These are phyloP conservation scores for Carduelis carduelis DNA, from an alignment of 2,797 vertebrate genomes.

Conservation along the genomic window DNA sequence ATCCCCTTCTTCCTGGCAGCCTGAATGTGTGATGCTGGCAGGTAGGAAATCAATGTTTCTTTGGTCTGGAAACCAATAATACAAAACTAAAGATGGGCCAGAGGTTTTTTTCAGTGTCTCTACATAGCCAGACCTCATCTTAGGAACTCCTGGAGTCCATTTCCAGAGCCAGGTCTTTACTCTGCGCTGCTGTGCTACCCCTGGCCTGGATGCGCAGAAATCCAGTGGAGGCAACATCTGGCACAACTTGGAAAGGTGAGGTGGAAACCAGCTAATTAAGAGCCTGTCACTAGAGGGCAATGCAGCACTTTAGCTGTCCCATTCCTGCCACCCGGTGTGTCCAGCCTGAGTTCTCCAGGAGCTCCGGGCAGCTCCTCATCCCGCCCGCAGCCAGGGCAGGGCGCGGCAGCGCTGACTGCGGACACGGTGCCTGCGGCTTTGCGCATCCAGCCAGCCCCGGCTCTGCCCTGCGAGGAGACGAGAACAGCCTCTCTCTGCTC, in stretches of 20 bases:
- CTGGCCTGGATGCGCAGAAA: neutral
- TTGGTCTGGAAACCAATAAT: neutral
- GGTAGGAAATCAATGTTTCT: neutral
- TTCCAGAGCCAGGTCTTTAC: neutral
- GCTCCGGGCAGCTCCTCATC: accelerated
- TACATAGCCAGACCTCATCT: neutral
- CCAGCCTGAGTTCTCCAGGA: accelerated
- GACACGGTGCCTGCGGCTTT: neutral
- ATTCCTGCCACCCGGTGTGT: neutral
- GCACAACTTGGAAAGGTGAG: neutral
- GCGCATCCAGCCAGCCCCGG: accelerated
- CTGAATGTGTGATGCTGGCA: neutral
- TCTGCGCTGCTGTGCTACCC: neutral
- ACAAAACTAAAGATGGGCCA: neutral
- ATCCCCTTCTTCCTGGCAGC: neutral
- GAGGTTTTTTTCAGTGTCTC: neutral
- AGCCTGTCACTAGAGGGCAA: slow-evolving; percentile 35
- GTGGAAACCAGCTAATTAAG: neutral
- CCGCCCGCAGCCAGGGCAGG: too few relatives aligned
- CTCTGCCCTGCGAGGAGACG: accelerated
- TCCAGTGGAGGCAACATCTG: neutral
- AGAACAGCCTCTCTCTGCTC: neutral
- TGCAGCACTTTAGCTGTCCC: neutral
- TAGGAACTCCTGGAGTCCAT: neutral
- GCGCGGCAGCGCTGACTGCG: accelerated